phyloP scores from a whole-genome alignment of 1,140 invertebrate species.

The Drosophila tropicalis region DNA sequence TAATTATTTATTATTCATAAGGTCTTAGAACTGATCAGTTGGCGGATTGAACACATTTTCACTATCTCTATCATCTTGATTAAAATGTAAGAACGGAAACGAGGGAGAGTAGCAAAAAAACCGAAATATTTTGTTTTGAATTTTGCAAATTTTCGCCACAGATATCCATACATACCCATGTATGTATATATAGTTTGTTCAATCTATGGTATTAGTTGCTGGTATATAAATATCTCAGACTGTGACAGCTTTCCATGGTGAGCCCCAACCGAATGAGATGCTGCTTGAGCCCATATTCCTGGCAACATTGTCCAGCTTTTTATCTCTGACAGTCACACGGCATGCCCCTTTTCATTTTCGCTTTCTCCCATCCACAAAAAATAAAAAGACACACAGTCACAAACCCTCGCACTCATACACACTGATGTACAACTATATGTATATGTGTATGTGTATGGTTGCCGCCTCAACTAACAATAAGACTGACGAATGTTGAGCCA shows the following conservation, averaged over 20 bases:
- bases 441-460: neutral
- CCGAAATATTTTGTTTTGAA: too few relatives aligned
- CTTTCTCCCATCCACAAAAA: neutral
- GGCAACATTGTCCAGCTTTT: constrained; percentile 10
- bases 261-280: neutral
- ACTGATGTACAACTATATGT: neutral
- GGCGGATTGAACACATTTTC: too few relatives aligned
- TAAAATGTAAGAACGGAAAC: too few relatives aligned
- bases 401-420: neutral
- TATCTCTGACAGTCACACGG: constrained; percentile 2
- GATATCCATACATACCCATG: too few relatives aligned
- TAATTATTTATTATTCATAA: too few relatives aligned
- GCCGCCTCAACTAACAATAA: constrained; percentile 72
- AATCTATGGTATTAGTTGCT: too few relatives aligned
- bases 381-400: neutral
- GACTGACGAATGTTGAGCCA: constrained; percentile 79
- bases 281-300: neutral
- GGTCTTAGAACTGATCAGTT: too few relatives aligned
- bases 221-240: neutral
- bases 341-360: constrained; percentile 10
- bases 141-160: too few relatives aligned
- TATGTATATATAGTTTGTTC: too few relatives aligned
- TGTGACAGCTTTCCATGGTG: neutral
- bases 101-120: too few relatives aligned
- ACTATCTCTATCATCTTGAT: too few relatives aligned